Percentiles rank a stretch among this genome's conserved stretches.
phyloP scores from a whole-genome alignment of 2,113 vertebrate genomes.

The Rhinichthys klamathensis region DNA sequence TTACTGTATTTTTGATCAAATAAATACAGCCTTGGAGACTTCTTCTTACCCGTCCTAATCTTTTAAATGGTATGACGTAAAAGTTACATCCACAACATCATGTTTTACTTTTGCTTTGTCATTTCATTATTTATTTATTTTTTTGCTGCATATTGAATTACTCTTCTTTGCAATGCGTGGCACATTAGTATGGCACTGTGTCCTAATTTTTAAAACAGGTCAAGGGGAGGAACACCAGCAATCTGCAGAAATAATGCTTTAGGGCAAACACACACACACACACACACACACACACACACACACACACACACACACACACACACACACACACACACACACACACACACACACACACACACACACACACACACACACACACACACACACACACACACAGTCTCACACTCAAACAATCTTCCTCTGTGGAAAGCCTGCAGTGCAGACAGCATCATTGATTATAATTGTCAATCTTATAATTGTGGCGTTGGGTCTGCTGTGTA shows the following conservation, averaged over 20 bases:
- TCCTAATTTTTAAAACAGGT: constrained; percentile 38
- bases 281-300: no score
- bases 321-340: background rate
- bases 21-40: background rate
- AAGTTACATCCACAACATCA: background rate
- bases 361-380: background rate
- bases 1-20: background rate
- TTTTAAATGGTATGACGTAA: background rate
- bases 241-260: constrained; percentile 39
- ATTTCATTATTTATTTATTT: background rate
- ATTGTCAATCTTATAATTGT: background rate
- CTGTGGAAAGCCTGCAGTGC: background rate
- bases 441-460: background rate
- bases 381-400: background rate
- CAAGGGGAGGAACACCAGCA: constrained; percentile 25
- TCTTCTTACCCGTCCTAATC: background rate
- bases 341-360: background rate
- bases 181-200: constrained; percentile 17
- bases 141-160: constrained; percentile 12
- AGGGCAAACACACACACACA: background rate
- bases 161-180: background rate
- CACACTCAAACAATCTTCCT: background rate
- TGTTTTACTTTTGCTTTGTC: background rate
- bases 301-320: background rate
- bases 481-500: background rate